Base-by-base conservation (phyloP, 2,888 invertebrate genomes). In the Apantesis nais region DNA sequence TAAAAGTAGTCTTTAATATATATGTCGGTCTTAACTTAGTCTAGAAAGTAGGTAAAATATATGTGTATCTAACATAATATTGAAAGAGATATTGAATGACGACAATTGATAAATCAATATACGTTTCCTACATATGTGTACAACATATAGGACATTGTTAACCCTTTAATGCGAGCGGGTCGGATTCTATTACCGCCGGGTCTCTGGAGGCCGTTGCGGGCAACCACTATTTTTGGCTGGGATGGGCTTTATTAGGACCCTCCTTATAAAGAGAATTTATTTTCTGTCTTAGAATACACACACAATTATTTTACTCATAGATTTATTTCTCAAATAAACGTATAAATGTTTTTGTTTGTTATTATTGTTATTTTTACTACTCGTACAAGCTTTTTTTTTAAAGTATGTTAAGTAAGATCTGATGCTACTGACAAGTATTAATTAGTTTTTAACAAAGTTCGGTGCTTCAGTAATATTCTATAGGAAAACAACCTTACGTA, bases 241-340 rank as follows among this genome's bases (percentile, higher is more conserved):
- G 78, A 79, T 78, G 81, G 85, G 86, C 87, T 91, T 90, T 90
- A 90, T 90, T 90, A 90, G 86, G 84, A 77, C 76, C 79, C 78
- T 82, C 80, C 86, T 88, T 90, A 89, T 91, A 90, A 90, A 90
- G 86, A 83, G 83, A 89, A 90, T 91, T 89, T 90, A 90, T 90
- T 86, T 81, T 76, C 73, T 64, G 73, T 70, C 67, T 68, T 75
- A 67, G 69, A 75, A 74, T 76, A 75, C 78, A 77, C 67, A 78
- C 67, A 71, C 61, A 67, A 70, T 75, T 79, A 73, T 77, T 70
- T 31, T 48, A 72, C 44, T 69, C 68, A 76, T 72, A 68, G 74
- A 72, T 74, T 75, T 79, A 78, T 74, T 79, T 75, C 73, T 78
- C 75, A 74, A 73, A 63, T 60, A 62, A 67, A 55, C 44, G 14